Conservation (phyloP, 2,113 vertebrate species). For the Mastomys natalensis region DNA sequence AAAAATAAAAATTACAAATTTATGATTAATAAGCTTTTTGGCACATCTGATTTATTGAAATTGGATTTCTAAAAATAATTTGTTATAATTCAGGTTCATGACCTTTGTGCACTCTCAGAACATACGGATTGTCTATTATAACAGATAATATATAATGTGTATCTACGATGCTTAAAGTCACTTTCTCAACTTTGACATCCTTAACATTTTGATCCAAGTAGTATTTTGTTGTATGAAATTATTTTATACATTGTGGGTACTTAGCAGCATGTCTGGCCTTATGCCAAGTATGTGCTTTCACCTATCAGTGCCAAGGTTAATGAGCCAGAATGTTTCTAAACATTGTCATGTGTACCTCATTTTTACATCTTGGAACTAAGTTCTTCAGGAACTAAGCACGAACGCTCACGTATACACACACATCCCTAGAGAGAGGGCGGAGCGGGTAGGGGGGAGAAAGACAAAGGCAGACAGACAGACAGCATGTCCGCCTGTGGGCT, state of each 20-base stretch:
- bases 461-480: no score
- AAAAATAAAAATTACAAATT: not conserved
- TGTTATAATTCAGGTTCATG: not conserved
- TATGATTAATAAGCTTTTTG: conserved; percentile 20
- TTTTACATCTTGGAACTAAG: not conserved
- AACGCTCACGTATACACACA: not conserved
- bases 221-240: not conserved
- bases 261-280: not conserved
- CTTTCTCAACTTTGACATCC: not conserved
- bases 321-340: not conserved
- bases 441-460: not conserved
- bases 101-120: not conserved
- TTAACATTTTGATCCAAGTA: conserved; percentile 8
- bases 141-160: not conserved
- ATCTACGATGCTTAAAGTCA: not conserved
- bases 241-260: not conserved
- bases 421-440: no score
- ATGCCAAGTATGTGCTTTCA: not conserved
- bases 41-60: not conserved
- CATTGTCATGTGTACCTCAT: not conserved
- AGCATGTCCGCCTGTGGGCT: not conserved
- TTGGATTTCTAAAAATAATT: not conserved
- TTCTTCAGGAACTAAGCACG: no score
- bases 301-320: not conserved
- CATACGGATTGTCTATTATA: not conserved